These are phyloP conservation scores for Fistularia commersonii DNA, from an alignment of 2,797 vertebrate genomes.

Conservation along the genomic window DNA sequence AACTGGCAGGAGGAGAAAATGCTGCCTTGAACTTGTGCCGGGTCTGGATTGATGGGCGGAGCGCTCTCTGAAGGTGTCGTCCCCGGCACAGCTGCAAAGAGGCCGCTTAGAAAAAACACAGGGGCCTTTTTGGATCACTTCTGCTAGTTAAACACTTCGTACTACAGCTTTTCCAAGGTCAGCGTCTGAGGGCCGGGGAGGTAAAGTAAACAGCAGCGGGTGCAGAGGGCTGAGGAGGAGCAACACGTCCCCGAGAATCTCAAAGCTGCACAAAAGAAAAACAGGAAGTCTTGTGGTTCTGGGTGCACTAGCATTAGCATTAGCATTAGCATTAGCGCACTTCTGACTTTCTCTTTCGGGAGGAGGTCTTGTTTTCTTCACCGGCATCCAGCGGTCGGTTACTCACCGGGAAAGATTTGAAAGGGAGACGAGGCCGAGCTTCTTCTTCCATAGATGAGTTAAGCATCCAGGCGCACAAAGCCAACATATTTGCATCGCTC, in stretches of 20 bases:
- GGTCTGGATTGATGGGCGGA: too few relatives aligned
- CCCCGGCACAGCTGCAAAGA: too few relatives aligned
- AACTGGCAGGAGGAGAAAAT: too few relatives aligned
- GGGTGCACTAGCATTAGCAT: neutral
- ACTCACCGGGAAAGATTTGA: too few relatives aligned
- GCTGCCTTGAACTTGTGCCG: too few relatives aligned
- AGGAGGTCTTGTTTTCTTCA: neutral
- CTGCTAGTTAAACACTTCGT: slow-evolving; percentile 9
- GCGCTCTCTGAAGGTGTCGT: too few relatives aligned
- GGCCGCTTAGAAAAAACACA: slow-evolving; percentile 1
- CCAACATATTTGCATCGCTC: too few relatives aligned
- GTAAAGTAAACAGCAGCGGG: slow-evolving; percentile 17
- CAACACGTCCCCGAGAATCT: slow-evolving; percentile 3
- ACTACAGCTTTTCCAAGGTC: neutral
- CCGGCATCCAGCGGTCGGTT: too few relatives aligned
- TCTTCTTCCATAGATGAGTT: too few relatives aligned
- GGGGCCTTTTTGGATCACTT: slow-evolving; percentile 6
- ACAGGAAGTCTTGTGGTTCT: neutral
- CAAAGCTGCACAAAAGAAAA: neutral
- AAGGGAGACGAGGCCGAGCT: too few relatives aligned
- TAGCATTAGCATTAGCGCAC: neutral
- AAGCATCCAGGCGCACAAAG: too few relatives aligned
- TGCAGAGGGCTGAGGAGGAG: neutral
- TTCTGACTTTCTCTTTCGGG: neutral
- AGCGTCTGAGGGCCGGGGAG: slow-evolving; percentile 6